Evolutionary conservation across 2,888 invertebrate species (phyloP).

Genomic region (Cataglyphis cursor): DNA sequence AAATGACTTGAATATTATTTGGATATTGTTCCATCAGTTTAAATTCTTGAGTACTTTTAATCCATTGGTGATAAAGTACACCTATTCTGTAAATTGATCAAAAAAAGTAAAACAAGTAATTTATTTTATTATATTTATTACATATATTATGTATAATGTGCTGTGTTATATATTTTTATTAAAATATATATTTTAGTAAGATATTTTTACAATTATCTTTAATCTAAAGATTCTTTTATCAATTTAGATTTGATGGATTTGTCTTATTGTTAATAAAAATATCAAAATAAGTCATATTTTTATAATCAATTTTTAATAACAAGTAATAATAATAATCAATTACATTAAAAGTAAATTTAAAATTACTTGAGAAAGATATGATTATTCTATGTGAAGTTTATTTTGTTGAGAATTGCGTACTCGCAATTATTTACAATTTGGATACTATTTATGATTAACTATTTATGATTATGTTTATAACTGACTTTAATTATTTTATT

Average conservation of each 20-base stretch:
- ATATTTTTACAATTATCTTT: background rate
- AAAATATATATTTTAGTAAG: background rate
- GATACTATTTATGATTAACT: background rate
- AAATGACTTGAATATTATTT: too few species aligned
- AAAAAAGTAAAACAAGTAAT: background rate
- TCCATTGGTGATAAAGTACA: background rate
- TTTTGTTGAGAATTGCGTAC: background rate
- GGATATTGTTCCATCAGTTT: background rate
- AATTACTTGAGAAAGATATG: background rate
- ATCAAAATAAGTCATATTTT: too few species aligned
- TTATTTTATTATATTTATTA: background rate
- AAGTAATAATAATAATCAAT: too few species aligned
- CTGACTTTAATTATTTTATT: background rate
- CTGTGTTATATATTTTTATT: background rate
- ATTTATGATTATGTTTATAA: background rate
- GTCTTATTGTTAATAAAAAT: too few species aligned
- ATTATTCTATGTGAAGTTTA: background rate
- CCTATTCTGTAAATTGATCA: background rate
- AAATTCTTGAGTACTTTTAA: background rate
- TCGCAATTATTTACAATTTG: background rate
- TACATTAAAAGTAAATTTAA: background rate
- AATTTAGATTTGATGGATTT: background rate
- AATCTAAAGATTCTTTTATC: background rate
- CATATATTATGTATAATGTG: background rate
- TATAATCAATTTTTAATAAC: too few species aligned